Base-by-base conservation (phyloP, 2,113 vertebrate species). In the Orcinus orca region DNA sequence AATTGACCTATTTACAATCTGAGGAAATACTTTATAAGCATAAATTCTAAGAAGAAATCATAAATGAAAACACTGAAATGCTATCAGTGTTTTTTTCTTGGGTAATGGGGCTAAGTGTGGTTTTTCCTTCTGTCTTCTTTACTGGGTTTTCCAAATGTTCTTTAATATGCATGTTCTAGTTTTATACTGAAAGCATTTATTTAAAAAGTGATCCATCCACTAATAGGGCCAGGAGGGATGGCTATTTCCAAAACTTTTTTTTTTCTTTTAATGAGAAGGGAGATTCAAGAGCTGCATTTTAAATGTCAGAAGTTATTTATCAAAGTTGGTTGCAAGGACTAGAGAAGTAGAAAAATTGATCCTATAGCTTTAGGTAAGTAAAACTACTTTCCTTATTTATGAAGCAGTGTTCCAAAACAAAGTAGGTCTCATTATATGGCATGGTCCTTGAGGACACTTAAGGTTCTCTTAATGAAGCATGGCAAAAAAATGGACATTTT, bases 231-330 rank as follows among this genome's bases (percentile, higher is more conserved):
- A 79, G 73, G 29, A 97, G 55, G 36, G 12, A 73, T 50, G 65
- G 23, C 38, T 90, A 67, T 95, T 95, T 95, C 70, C 31, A 84
- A 90, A 62, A 86, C 12, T 38, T 62, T 36, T 80, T 70, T 74
- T 82, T 92, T 58, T n/a, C 41, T 91, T 89, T 76, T 97, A 96
- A 89, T 97, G 86, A 95, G 71, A 94, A 80, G 14, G 36, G 44
- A 88, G 62, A 91, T 85, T 93, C 33, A 38, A 94, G 79, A 93
- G 73, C 58, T 94, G 4, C 18, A 65, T 63, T 89, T 96, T 76
- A 85, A 96, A 83, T 60, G 86, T 65, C 86, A 96, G 26, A 92
- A 89, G 38, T 85, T 83, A 86, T 94, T 96, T 86, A 92, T 91
- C 88, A 95, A 95, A 73, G 36, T 74, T 58, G 20, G 26, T 71